Conservation (phyloP, 30 jellyfish, hydroid and myxozoan species). For the Aurelia aurita region DNA sequence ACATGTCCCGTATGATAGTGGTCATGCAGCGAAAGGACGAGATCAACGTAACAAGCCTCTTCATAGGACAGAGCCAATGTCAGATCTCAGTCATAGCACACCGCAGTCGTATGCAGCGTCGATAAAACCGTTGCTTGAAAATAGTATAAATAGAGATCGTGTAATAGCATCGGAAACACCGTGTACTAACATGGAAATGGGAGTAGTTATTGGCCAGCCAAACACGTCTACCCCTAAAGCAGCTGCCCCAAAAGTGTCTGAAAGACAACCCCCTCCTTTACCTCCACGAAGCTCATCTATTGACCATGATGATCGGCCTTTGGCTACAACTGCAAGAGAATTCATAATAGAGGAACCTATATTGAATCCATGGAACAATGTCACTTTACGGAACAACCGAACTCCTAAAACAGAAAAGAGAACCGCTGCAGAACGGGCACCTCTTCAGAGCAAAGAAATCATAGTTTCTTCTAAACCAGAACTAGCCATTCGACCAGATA, state of each 20-base stretch:
- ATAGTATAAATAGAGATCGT: neutral
- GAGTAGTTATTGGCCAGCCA: neutral
- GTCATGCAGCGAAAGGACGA: neutral
- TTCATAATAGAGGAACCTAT: neutral
- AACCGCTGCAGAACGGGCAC: neutral
- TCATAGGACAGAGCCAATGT: conserved; percentile 10
- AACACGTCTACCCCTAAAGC: neutral
- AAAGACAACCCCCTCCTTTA: conserved; percentile 39
- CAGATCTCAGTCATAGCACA: neutral
- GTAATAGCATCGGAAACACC: neutral
- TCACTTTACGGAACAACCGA: conserved; percentile 41
- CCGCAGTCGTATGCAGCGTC: neutral
- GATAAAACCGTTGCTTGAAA: neutral
- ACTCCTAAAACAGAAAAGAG: neutral
- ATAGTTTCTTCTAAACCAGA: neutral
- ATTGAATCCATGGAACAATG: conserved; percentile 24
- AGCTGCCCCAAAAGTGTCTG: neutral
- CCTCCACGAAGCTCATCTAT: conserved; percentile 30
- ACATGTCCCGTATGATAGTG: neutral
- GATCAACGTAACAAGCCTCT: neutral
- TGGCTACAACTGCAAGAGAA: neutral
- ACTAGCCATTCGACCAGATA: neutral
- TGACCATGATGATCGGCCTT: neutral
- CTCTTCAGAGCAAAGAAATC: neutral
- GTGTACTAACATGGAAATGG: neutral